phyloP scores from a whole-genome alignment of 2,113 vertebrate species.

The Notarius quadriscutis region DNA sequence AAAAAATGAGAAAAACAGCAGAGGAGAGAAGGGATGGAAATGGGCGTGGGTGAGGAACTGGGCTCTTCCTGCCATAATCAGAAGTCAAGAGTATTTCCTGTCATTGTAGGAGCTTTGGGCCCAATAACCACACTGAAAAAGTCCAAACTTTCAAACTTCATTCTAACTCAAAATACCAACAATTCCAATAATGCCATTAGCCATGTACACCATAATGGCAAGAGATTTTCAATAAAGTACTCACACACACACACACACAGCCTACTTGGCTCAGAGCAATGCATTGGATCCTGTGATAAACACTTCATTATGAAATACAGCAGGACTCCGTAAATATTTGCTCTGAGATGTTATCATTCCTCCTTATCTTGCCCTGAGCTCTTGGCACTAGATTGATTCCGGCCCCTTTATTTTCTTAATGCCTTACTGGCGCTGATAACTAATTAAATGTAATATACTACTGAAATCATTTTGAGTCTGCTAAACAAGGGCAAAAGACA shows the following conservation, averaged over 20 bases:
- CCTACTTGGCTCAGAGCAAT: constrained; percentile 56
- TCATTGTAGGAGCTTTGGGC: constrained; percentile 73
- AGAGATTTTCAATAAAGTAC: background rate
- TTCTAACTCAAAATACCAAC: constrained; percentile 1
- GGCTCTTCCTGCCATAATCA: constrained; percentile 78
- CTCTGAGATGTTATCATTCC: constrained; percentile 61
- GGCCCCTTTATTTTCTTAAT: constrained; percentile 66
- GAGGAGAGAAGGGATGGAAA: constrained; percentile 74
- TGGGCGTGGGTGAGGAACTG: constrained; percentile 73
- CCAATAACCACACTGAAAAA: constrained; percentile 58
- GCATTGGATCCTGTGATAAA: constrained; percentile 69
- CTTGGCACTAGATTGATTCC: constrained; percentile 62
- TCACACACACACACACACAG: constrained; percentile 48
- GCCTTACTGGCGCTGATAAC: constrained; percentile 63
- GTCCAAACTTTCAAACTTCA: background rate
- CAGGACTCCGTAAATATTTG: constrained; percentile 77
- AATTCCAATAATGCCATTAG: constrained; percentile 1
- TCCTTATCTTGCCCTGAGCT: constrained; percentile 73
- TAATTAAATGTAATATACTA: constrained; percentile 42
- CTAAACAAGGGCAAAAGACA: constrained; percentile 50
- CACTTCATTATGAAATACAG: constrained; percentile 75
- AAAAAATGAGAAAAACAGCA: constrained; percentile 68
- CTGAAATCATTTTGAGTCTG: constrained; percentile 40
- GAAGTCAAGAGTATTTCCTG: constrained; percentile 74
- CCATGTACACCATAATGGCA: background rate